phyloP scores from a whole-genome alignment of 2,797 vertebrate species.

The Notoglanidium macrostoma region DNA sequence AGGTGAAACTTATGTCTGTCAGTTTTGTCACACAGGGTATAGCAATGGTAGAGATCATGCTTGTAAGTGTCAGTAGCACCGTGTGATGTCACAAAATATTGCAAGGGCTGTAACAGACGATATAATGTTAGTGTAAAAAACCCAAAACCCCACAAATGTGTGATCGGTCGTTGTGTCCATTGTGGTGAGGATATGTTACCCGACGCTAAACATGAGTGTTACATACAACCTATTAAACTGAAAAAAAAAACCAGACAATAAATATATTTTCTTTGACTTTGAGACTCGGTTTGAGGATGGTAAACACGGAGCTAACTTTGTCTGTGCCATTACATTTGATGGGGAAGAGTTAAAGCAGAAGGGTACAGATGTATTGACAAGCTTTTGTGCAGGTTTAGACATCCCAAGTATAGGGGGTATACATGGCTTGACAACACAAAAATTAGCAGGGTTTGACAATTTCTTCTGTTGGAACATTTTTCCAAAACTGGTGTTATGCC shows the following conservation, averaged over 20 bases:
- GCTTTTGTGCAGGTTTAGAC: not conserved
- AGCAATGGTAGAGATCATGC: not conserved
- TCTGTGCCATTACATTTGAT: not conserved
- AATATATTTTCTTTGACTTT: not conserved
- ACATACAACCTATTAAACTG: too few relatives aligned
- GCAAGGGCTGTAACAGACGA: too few relatives aligned
- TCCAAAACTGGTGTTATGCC: not conserved
- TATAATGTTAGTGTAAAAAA: too few relatives aligned
- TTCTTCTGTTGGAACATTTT: not conserved
- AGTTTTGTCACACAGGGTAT: not conserved
- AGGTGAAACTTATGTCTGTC: too few relatives aligned
- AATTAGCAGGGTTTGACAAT: not conserved
- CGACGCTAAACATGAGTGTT: too few relatives aligned
- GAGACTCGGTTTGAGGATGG: not conserved
- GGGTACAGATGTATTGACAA: not conserved
- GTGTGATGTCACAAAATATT: not conserved
- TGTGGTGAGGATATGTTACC: too few relatives aligned
- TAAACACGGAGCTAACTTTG: not conserved
- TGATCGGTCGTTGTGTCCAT: too few relatives aligned
- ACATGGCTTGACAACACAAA: not conserved
- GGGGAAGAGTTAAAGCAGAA: not conserved
- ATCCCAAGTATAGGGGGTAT: not conserved
- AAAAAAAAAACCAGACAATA: too few relatives aligned
- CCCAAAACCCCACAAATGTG: too few relatives aligned
- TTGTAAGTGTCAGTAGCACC: too few relatives aligned